Percentiles rank a stretch among this genome's conserved stretches.
Evolutionary conservation across 1,140 invertebrate genomes (phyloP).

Genomic region (Camponotus vicinus): DNA sequence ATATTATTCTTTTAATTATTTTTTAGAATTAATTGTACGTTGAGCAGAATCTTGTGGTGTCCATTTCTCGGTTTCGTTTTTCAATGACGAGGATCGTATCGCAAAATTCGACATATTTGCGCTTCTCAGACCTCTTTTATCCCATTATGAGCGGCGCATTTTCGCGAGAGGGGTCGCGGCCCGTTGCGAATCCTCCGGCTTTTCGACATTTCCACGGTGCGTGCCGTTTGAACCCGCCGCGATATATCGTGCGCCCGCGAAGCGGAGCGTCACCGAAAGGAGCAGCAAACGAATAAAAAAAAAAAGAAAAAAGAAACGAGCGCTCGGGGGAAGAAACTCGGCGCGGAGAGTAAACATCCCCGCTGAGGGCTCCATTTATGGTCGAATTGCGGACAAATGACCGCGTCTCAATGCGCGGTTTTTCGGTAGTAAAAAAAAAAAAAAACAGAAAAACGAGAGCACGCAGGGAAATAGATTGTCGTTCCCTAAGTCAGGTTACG

Average conservation of each 20-base stretch:
- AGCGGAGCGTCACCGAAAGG: conserved; percentile 14
- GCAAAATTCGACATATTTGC: conserved; percentile 31
- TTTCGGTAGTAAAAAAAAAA: conserved; percentile 6
- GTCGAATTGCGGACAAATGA: conserved; percentile 83
- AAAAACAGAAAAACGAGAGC: not conserved
- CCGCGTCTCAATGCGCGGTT: conserved; percentile 71
- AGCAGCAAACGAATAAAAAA: conserved; percentile 1
- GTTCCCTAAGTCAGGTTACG: conserved; percentile 74
- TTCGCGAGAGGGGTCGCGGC: conserved; percentile 2
- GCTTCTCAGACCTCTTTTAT: conserved; percentile 12
- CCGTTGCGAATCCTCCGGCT: conserved; percentile 40
- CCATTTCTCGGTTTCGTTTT: not conserved
- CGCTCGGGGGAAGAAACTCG: not conserved
- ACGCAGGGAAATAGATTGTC: conserved; percentile 39
- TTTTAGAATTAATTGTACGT: not conserved
- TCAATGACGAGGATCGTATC: not conserved
- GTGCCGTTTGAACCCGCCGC: conserved; percentile 74
- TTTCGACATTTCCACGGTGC: conserved; percentile 79
- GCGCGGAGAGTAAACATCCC: conserved; percentile 70
- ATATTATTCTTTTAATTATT: too few relatives aligned
- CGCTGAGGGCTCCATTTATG: conserved; percentile 77
- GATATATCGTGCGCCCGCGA: conserved; percentile 72
- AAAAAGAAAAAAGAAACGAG: not conserved
- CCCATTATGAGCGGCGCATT: conserved; percentile 7
- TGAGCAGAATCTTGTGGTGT: not conserved